Conservation (phyloP, 2,888 invertebrate genomes). For the Neoaliturus tenellus region DNA sequence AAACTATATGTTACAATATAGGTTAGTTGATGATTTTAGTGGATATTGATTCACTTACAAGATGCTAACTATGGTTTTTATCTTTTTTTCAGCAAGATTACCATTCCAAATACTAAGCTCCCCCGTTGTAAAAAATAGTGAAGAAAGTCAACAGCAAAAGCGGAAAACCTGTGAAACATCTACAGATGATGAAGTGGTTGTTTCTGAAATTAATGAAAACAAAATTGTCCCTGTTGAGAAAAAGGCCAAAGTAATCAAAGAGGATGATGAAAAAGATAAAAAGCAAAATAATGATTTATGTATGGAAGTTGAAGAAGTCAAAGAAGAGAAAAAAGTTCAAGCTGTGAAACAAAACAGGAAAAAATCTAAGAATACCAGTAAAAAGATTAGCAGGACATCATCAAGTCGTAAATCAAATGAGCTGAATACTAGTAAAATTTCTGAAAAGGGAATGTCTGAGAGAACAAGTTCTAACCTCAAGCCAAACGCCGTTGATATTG, state of each 20-base stretch:
- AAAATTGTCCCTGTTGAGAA: constrained; percentile 15
- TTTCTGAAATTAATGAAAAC: constrained; percentile 15
- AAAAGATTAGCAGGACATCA: not conserved
- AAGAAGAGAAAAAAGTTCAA: not conserved
- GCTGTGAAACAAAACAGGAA: not conserved
- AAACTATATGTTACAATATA: too few relatives aligned
- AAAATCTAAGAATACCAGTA: not conserved
- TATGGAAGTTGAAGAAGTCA: constrained; percentile 1
- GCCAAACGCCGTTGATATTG: not conserved
- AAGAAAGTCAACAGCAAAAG: not conserved
- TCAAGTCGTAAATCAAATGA: not conserved
- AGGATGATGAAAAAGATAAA: not conserved
- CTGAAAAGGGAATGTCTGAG: not conserved
- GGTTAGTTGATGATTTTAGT: too few relatives aligned
- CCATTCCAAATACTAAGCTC: constrained; percentile 41
- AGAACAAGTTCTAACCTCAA: not conserved
- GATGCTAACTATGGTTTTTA: not conserved
- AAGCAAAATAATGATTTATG: not conserved
- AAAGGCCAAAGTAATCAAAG: not conserved
- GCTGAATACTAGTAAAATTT: not conserved
- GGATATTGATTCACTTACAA: too few relatives aligned
- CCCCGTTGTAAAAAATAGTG: not conserved
- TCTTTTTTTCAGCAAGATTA: constrained; percentile 31
- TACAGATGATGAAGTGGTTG: not conserved
- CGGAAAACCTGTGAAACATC: constrained; percentile 7